Conservation (phyloP, 2,888 invertebrate genomes). For the Pseudococcus jackbeardsleyi region DNA sequence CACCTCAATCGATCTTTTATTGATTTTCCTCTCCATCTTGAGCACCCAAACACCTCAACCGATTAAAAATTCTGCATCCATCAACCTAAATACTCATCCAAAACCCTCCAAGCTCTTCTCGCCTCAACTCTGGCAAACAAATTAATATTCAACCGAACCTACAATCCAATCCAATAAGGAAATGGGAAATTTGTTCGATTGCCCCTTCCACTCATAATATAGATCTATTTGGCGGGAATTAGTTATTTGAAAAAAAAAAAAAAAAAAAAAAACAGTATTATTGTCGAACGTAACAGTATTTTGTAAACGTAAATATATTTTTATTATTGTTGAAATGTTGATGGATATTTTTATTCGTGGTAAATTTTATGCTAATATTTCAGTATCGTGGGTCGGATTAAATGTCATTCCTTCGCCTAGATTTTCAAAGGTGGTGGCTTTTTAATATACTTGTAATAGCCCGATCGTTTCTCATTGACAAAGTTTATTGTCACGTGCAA, state of each 20-base stretch:
- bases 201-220: neutral
- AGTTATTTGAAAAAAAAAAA: constrained; percentile 14
- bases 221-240: neutral
- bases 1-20: too few species aligned
- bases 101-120: too few species aligned
- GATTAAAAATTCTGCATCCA: too few species aligned
- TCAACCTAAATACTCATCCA: too few species aligned
- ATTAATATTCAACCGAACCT: neutral
- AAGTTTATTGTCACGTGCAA: constrained; percentile 48
- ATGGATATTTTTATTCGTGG: neutral
- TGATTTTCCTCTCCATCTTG: too few species aligned
- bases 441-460: constrained; percentile 3
- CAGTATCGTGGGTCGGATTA: constrained; percentile 6
- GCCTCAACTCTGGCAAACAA: neutral
- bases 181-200: constrained; percentile 37
- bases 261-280: constrained; percentile 40
- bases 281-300: constrained; percentile 48
- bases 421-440: neutral
- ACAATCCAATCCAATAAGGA: constrained; percentile 45
- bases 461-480: constrained; percentile 5
- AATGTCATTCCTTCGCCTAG: neutral
- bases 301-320: constrained; percentile 24
- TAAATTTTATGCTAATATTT: neutral
- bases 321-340: constrained; percentile 43
- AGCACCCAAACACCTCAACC: too few species aligned